Evolutionary conservation across 2,888 invertebrate genomes (phyloP).

Genomic region (Lomographa bimaculata): DNA sequence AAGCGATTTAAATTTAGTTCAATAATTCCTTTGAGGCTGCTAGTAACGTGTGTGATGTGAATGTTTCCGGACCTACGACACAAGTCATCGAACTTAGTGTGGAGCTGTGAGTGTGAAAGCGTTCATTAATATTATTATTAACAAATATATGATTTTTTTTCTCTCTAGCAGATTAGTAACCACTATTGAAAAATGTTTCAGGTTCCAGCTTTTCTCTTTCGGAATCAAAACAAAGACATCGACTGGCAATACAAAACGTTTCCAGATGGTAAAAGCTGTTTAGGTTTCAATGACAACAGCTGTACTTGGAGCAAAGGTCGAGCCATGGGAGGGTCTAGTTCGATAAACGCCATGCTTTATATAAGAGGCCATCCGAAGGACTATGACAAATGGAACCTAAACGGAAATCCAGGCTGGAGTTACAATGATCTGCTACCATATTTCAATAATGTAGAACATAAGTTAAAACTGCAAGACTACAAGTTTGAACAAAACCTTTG

Average conservation of each 20-base stretch:
- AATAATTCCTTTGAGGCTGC: too few relatives aligned
- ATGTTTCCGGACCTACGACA: too few relatives aligned
- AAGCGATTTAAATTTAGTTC: too few relatives aligned
- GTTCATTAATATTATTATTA: too few relatives aligned
- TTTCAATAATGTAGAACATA: constrained; percentile 35
- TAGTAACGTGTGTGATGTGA: too few relatives aligned
- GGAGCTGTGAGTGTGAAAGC: too few relatives aligned
- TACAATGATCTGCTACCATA: constrained; percentile 61
- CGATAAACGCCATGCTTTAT: constrained; percentile 85
- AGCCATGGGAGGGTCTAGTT: constrained; percentile 84
- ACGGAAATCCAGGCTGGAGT: constrained; percentile 78
- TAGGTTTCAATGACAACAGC: constrained; percentile 36
- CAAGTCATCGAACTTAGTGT: too few relatives aligned
- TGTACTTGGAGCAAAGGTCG: constrained; percentile 86
- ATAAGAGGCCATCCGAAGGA: constrained; percentile 81
- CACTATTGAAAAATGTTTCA: constrained; percentile 28
- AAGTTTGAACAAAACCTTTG: constrained; percentile 32
- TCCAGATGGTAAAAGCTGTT: constrained; percentile 38
- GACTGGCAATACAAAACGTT: constrained; percentile 83
- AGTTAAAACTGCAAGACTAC: constrained; percentile 6
- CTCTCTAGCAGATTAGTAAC: too few relatives aligned
- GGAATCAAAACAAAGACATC: constrained; percentile 46
- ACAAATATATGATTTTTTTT: too few relatives aligned
- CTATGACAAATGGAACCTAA: constrained; percentile 79
- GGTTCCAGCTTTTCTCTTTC: constrained; percentile 58